phyloP scores from a whole-genome alignment of 2,888 invertebrate species.

The Amphipyra tragopoginis region DNA sequence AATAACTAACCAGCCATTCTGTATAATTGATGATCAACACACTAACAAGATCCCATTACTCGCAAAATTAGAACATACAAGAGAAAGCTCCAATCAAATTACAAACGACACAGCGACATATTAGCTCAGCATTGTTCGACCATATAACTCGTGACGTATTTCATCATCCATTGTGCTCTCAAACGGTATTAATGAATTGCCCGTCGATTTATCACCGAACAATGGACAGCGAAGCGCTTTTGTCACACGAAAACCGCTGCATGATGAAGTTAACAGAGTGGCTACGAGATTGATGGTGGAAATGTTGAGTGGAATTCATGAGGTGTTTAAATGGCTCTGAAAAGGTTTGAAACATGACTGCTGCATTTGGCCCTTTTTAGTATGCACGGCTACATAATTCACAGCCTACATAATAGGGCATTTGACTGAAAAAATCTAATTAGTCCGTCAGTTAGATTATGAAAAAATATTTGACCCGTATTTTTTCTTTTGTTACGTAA shows the following conservation, averaged over 20 bases:
- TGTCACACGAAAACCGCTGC: constrained; percentile 55
- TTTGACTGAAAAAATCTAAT: too few species aligned
- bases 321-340: constrained; percentile 8
- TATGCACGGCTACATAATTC: too few species aligned
- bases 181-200: constrained; percentile 66
- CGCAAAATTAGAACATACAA: constrained; percentile 17
- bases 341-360: not conserved
- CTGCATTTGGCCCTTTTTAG: too few species aligned
- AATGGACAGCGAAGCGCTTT: constrained; percentile 51
- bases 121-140: constrained; percentile 35
- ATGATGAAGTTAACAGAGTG: constrained; percentile 61
- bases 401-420: too few species aligned
- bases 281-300: constrained; percentile 50
- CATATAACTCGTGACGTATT: constrained; percentile 44
- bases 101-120: constrained; percentile 56
- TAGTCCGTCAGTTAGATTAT: too few species aligned
- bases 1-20: too few species aligned
- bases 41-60: constrained; percentile 3
- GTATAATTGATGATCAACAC: not conserved
- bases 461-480: too few species aligned
- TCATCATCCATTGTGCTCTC: constrained; percentile 62
- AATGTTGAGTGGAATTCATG: constrained; percentile 55
- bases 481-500: too few species aligned
- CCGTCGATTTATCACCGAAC: constrained; percentile 64
- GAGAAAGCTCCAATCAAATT: constrained; percentile 58